Evolutionary conservation across 2,888 invertebrate species (phyloP).

Genomic region (Scrobipalpa atriplicella): DNA sequence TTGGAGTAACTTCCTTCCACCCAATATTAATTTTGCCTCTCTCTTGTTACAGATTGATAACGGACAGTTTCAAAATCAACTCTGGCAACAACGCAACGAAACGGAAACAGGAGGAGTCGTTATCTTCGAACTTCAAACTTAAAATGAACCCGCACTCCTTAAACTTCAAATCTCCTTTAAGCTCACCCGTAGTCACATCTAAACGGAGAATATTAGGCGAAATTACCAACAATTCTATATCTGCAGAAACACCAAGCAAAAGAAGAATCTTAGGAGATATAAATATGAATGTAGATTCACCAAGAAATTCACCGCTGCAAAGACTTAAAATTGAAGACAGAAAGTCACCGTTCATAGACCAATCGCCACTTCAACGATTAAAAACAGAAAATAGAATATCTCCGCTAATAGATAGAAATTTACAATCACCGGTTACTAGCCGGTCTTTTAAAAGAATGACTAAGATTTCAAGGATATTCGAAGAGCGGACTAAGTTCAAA

Average conservation of each 20-base stretch:
- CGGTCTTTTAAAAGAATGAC: conserved; percentile 40
- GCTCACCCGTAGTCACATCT: conserved; percentile 51
- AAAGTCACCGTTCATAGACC: conserved; percentile 34
- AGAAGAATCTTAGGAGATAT: conserved; percentile 13
- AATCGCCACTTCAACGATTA: conserved; percentile 21
- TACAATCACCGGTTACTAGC: conserved; percentile 41
- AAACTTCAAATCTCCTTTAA: conserved; percentile 59
- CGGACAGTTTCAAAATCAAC: conserved; percentile 79
- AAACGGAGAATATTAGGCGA: conserved; percentile 69
- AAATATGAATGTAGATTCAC: conserved; percentile 14
- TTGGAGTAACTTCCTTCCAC: too few species aligned
- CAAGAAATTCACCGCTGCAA: conserved; percentile 34
- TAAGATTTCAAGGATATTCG: conserved; percentile 64
- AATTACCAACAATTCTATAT: conserved; percentile 41
- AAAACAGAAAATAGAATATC: conserved; percentile 37
- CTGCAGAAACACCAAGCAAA: conserved; percentile 35
- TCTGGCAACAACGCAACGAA: conserved; percentile 74
- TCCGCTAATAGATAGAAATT: conserved; percentile 41
- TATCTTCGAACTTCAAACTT: conserved; percentile 61
- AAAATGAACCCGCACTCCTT: conserved; percentile 72
- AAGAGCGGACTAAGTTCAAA: conserved; percentile 64
- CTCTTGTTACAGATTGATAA: conserved; percentile 73
- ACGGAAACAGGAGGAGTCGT: conserved; percentile 67
- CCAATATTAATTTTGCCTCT: conserved; percentile 2
- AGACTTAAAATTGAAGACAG: conserved; percentile 28